Evolutionary conservation across 2,113 vertebrate species (phyloP).

Genomic region (Nannospalax galili): DNA sequence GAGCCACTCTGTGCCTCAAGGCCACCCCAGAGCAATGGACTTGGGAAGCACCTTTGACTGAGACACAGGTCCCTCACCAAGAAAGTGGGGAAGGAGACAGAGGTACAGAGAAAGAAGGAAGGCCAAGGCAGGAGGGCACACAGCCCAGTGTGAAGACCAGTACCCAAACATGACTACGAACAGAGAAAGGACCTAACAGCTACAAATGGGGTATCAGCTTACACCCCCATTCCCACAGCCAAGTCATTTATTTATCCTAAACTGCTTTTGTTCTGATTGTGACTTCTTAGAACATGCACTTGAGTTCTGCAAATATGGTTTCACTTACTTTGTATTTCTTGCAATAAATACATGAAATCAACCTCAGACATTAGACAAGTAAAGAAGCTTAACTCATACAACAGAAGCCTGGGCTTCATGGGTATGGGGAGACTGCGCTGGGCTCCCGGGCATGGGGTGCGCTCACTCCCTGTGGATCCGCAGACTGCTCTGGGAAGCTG

Average conservation of each 20-base stretch:
- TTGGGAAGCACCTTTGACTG: not conserved
- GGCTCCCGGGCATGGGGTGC: too few species aligned
- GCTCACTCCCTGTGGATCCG: too few species aligned
- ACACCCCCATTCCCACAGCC: not conserved
- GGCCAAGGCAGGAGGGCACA: not conserved
- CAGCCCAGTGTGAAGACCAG: not conserved
- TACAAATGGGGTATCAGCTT: not conserved
- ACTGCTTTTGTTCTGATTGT: not conserved
- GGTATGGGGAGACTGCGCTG: too few species aligned
- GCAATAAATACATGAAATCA: not conserved
- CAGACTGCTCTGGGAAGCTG: too few species aligned
- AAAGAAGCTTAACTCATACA: not conserved
- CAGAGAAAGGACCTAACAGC: not conserved
- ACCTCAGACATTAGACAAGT: not conserved
- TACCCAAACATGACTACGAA: not conserved
- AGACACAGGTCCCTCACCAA: not conserved
- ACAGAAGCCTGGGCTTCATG: rapidly evolving
- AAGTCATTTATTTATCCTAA: not conserved
- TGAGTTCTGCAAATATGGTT: not conserved
- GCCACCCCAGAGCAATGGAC: not conserved
- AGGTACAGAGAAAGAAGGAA: not conserved
- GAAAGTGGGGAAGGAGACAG: not conserved
- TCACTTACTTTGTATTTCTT: not conserved
- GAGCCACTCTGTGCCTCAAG: not conserved
- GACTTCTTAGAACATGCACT: not conserved